Base-by-base conservation (phyloP, 2,113 vertebrate species). In the Onychostruthus taczanowskii region DNA sequence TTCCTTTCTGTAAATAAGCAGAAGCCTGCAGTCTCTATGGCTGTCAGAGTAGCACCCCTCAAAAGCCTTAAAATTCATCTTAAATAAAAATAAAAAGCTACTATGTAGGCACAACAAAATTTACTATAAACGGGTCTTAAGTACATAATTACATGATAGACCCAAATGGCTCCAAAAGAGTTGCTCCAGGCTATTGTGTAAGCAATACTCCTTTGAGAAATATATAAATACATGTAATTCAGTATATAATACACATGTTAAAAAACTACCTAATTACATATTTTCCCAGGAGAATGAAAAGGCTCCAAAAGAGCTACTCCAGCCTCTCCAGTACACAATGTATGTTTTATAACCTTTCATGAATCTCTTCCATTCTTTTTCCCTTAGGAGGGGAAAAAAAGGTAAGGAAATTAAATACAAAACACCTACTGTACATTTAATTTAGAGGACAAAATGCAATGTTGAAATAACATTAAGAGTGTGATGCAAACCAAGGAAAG, bases 371-470 rank as follows among this genome's bases (percentile, higher is more conserved):
- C 86, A 94, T 90, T 89, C 80, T 97, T 95, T 96, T 97, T 97
- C 85, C 87, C 49, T 95, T 91, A 62, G 86, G 89, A 80, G 92
- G 58, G 72, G n/a, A 10, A 61, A 70, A 91, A 91, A 81, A 22
- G 67, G 83, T 66, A 96, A 97, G 96, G 94, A 98, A 98, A 97
- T 97, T 96, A 97, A 97, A 96, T 74, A 98, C 97, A 98, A 97
- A 97, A 97, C 96, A 97, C 96, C 94, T 97, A 98, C 96, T 98
- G 97, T 98, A 97, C 88, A 78, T 97, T 97, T 97, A 97, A 97
- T 97, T 97, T 95, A 94, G 96, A 97, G 96, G 92, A 89, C 79
- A 97, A 97, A 96, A 93, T 6, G 92, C 92, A 96, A 95, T 96
- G 94, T 93, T 98, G 96, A 97, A 97, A 96, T 97, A 97, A 96